These are phyloP conservation scores for Pocillopora damicornis DNA, from an alignment of 64 coral and sea anemone species.

Conservation along the genomic window DNA sequence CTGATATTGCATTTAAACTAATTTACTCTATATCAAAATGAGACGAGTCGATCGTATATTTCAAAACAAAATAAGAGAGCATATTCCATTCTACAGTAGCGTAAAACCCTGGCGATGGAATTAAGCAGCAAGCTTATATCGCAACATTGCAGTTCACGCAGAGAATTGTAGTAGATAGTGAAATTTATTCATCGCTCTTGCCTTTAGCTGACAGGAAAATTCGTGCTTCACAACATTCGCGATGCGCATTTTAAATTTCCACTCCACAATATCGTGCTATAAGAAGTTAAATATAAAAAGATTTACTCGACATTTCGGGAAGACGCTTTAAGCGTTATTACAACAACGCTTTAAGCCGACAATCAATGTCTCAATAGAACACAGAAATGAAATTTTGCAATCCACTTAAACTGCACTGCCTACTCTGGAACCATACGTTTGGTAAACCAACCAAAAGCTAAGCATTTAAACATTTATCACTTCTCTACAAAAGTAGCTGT, in stretches of 20 bases:
- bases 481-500: background rate
- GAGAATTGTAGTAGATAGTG: background rate
- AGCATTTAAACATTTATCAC: background rate
- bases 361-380: constrained; percentile 15
- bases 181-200: background rate
- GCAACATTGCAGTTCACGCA: background rate
- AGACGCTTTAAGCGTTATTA: background rate
- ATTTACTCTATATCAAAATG: constrained; percentile 20
- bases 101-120: background rate
- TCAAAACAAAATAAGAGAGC: background rate
- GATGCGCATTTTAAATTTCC: background rate
- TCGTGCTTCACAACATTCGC: constrained; percentile 5
- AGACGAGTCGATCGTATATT: background rate
- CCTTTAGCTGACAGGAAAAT: background rate
- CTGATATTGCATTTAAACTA: no score
- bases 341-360: background rate
- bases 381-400: constrained; percentile 6
- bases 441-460: background rate
- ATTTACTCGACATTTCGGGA: background rate
- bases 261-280: constrained; percentile 5
- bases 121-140: background rate
- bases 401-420: no score
- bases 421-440: background rate
- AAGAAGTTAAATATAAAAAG: background rate
- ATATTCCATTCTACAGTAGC: background rate